Evolutionary conservation across 2,113 vertebrate genomes (phyloP), one percentile per base, ranked within the genome.

Genomic region (Rhabdomys dilectus): DNA sequence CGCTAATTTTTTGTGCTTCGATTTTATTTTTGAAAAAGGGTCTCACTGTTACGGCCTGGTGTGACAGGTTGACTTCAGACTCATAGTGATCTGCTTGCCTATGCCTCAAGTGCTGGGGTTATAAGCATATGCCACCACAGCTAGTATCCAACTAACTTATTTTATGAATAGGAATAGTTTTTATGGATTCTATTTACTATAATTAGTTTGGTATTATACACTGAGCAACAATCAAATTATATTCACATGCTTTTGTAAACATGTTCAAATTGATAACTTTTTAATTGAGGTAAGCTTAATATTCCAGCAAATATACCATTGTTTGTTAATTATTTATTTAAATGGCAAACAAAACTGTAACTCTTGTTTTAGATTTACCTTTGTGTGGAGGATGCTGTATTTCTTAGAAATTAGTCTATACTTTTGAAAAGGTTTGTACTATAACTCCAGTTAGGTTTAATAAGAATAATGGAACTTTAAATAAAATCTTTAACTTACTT

Each of bases 401-500:
- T 90, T 92, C 73, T 92, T 96, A 76, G 58, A 29, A 96, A 39
- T 96, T 39, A 76, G 7, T 31, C 53, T 86, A 1, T 86, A 81
- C 26, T 42, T 94, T 89, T 80, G 15, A 94, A 80, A 70, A 36
- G 24, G 75, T 93, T 88, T 70, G 5, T 80, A 31, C 53, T 26
- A 58, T 24, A 86, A 85, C 12, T 15, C 7, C 12, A 91, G 89
- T 73, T 95, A 91, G 39, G 17, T 96, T 9, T 94, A 48, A 70
- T 93, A 76, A 88, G 95, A 95, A 95, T 42, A 89, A 12, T 58
- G 3, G 76, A 94, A 97, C 24, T 82, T 92, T 77, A 95, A 95
- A 77, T 91, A 91, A 93, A 88, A 22, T 84, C 22, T 16, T 72
- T n/a, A 51, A 51, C 51, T 51, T 51, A 51, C 51, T 51, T 51